A percentile compares a stretch with the other conserved stretches of the same genome.
These are phyloP conservation scores for Gnathonemus longibarbis DNA, from an alignment of 2,113 vertebrate genomes.

Conservation along the genomic window DNA sequence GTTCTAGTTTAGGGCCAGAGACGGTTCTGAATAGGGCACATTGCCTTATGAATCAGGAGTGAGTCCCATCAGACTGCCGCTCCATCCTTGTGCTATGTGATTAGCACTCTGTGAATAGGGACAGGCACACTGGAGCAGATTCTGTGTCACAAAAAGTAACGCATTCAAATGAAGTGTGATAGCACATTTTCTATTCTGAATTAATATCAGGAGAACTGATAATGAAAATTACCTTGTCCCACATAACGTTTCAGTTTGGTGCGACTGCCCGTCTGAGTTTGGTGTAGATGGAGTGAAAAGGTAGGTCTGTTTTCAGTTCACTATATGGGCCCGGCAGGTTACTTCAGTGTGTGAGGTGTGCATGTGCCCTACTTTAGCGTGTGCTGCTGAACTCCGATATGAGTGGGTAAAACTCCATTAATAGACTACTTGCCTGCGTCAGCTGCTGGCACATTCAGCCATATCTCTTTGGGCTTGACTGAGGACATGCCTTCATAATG, in stretches of 20 bases:
- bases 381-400: neutral
- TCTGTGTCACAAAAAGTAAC: neutral
- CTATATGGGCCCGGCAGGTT: neutral
- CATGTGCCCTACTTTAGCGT: neutral
- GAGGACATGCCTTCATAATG: neutral
- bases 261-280: neutral
- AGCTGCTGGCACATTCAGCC: neutral
- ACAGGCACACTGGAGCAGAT: neutral
- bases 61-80: neutral
- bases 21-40: neutral
- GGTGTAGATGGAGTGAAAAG: neutral
- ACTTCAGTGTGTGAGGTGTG: neutral
- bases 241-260: neutral
- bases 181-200: neutral
- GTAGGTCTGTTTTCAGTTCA: neutral
- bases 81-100: neutral
- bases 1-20: neutral
- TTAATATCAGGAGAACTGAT: neutral
- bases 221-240: neutral
- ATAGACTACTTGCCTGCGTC: constrained; percentile 2
- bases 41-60: neutral
- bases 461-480: neutral
- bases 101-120: neutral
- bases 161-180: neutral
- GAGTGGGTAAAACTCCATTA: constrained; percentile 8